These are phyloP conservation scores for Bombus affinis DNA, from an alignment of 1,140 invertebrate species.

Conservation along the genomic window DNA sequence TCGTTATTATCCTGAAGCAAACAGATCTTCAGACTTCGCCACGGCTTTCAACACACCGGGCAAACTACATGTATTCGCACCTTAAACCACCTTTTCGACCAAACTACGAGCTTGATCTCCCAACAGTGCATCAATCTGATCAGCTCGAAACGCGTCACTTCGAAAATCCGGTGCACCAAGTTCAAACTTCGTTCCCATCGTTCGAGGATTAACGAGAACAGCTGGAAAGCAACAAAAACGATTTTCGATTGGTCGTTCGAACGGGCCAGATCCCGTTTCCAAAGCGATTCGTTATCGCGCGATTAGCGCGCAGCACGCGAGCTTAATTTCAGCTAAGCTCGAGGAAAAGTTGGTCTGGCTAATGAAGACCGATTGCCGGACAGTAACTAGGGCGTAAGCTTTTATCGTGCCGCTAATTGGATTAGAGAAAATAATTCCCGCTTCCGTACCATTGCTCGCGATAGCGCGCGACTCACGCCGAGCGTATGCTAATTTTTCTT, in stretches of 20 bases:
- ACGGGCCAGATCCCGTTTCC: constrained; percentile 2
- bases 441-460: constrained; percentile 59
- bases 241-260: not conserved
- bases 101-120: not conserved
- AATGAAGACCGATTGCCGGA: constrained; percentile 69
- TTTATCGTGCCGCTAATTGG: constrained; percentile 68
- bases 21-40: not conserved
- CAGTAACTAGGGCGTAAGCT: constrained; percentile 52
- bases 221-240: constrained; percentile 8
- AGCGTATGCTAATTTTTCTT: constrained; percentile 67
- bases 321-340: constrained; percentile 67
- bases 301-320: constrained; percentile 62
- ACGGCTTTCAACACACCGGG: not conserved
- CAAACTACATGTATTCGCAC: not conserved
- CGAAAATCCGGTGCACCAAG: not conserved
- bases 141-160: not conserved
- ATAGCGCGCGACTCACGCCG: constrained; percentile 50
- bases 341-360: constrained; percentile 63
- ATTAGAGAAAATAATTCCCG: constrained; percentile 70
- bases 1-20: not conserved
- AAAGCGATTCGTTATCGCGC: constrained; percentile 65
- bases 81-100: not conserved
- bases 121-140: constrained; percentile 4
- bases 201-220: not conserved
- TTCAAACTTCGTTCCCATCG: not conserved